These are phyloP conservation scores for Varanus salvator DNA, from an alignment of 2,113 vertebrate genomes.

Conservation along the genomic window DNA sequence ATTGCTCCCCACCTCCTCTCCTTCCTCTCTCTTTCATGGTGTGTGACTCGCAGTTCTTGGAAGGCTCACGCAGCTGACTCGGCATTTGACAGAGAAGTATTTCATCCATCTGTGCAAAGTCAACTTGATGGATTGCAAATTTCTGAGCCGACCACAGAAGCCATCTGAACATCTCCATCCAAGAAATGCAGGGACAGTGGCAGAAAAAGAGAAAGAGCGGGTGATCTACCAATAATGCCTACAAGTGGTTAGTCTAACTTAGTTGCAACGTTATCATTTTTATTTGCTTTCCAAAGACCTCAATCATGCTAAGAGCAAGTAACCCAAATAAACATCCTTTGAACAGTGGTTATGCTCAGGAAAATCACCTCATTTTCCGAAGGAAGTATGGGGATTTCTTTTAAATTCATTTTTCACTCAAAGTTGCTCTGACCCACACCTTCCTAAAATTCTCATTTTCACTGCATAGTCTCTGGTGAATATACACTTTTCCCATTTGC, in stretches of 20 bases:
- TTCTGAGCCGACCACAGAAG: conserved; percentile 57
- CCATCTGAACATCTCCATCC: conserved; percentile 44
- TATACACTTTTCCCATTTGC: too few species aligned
- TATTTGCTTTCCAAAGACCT: conserved; percentile 11
- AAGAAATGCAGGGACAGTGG: conserved; percentile 18
- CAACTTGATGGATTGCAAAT: conserved; percentile 65
- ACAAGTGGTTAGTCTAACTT: conserved; percentile 4
- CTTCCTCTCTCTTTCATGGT: neutral
- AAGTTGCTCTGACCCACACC: too few species aligned
- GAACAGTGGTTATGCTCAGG: neutral
- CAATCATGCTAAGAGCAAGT: neutral
- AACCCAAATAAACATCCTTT: neutral
- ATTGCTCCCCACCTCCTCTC: neutral
- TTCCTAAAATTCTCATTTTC: too few species aligned
- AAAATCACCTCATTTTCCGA: too few species aligned
- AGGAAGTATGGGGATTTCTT: too few species aligned
- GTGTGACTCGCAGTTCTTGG: conserved; percentile 55
- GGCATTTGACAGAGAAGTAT: conserved; percentile 53
- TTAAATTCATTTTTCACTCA: too few species aligned
- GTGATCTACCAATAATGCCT: neutral
- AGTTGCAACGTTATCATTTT: neutral
- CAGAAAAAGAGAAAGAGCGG: neutral
- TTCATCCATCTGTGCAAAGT: conserved; percentile 58
- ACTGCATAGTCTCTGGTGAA: too few species aligned
- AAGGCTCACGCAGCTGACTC: conserved; percentile 52